Base-by-base conservation (phyloP, 2,888 invertebrate species). In the Lepeophtheirus nordmannii region DNA sequence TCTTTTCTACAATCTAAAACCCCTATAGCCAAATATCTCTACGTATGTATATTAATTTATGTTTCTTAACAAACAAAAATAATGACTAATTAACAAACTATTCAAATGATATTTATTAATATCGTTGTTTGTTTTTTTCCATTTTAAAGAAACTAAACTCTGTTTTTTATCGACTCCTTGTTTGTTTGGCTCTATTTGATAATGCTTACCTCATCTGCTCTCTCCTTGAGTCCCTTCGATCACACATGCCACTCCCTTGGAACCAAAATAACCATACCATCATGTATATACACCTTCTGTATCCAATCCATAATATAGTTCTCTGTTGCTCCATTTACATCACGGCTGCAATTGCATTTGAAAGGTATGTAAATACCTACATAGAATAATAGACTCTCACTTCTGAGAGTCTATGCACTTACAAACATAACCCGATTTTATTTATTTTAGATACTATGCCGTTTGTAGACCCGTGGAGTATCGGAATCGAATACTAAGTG, bases 171-270 rank as follows among this genome's bases (percentile, higher is more conserved):
- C 38, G 65, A 9, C 38, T 65, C n/a, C 65, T 65, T 14, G 23
- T 65, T 23, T 11, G 38, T 30, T 23, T 65, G 58, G 65, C 65
- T 38, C 17, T 65, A 10, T 65, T 30, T 20, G 65, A 65, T 37
- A 65, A 65, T 23, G 12, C 58, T 8, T 65, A 58, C 20, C 58
- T 65, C 12, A 37, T 37, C 1, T 58, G 53, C 38, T 20, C 58
- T 23, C 23, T 65, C 2, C 38, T 65, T 30, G 65, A 65, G n/a
- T 30, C 46, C 17, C n/a, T 63, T 58, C 58, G 58, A 58, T 58
- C 58, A 2, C n/a, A 20, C 22, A 58, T 20, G 12, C 1, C 30
- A 14, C 30, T 20, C 58, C 22, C 58, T 53, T 58, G 58, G 22
- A 7, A 58, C 58, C 2, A 3, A 9, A 58, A 30, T 22, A 58